Percentiles rank a stretch among this genome's conserved stretches.
Evolutionary conservation across 2,888 invertebrate genomes (phyloP).

Genomic region (Oscheius sp.): DNA sequence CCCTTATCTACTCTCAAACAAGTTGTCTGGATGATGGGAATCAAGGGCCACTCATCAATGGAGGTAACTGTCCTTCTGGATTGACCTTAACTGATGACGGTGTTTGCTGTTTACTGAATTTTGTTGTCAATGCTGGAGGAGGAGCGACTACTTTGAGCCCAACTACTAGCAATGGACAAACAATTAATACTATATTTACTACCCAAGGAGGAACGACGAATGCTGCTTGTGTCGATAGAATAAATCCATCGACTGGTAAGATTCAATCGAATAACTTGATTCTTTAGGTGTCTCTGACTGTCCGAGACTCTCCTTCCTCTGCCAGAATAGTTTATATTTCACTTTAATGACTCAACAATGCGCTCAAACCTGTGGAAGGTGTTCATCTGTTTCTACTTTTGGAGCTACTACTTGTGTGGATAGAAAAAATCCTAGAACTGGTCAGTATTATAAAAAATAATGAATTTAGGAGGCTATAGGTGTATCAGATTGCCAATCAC

Average conservation of each 20-base stretch:
- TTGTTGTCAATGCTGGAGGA: neutral
- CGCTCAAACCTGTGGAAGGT: conserved; percentile 6
- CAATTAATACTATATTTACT: neutral
- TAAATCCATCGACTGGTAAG: conserved; percentile 12
- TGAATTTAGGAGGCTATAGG: too few relatives aligned
- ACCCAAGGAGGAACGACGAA: neutral
- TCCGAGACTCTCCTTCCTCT: neutral
- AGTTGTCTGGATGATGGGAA: neutral
- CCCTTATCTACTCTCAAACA: neutral
- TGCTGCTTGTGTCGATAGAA: neutral
- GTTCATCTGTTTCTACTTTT: neutral
- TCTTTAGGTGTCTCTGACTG: neutral
- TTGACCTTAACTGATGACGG: neutral
- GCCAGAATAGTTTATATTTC: neutral
- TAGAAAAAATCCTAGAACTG: neutral
- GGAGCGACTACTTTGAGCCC: neutral
- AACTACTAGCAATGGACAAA: neutral
- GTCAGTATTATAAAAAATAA: too few relatives aligned
- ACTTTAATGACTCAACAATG: conserved; percentile 12
- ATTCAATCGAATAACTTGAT: neutral
- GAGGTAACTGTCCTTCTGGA: neutral
- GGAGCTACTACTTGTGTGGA: neutral
- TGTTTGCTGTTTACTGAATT: neutral
- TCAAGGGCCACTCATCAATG: neutral
- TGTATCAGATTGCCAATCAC: conserved; percentile 1